Evolutionary conservation across 2,113 vertebrate genomes (phyloP), one percentile per base, ranked within the genome.

Genomic region (Egretta garzetta): DNA sequence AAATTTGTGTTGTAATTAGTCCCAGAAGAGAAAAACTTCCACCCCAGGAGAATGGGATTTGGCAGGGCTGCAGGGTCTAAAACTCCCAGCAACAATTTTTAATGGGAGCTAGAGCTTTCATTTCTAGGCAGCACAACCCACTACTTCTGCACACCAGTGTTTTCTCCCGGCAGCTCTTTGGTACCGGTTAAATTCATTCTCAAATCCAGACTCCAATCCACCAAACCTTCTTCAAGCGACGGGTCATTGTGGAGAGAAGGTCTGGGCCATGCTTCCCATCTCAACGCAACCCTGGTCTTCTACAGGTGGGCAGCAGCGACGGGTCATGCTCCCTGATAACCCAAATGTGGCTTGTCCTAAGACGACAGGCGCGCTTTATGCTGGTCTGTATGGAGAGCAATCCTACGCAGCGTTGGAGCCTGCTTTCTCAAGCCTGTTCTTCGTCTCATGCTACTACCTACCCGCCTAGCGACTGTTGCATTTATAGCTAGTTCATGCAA

Each of bases 181-280:
- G 5, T 2, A 1, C 1, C 3, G 0, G 2, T 2, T 11, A 1
- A 1, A 3, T 8, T 23, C 6, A 0, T 9, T 8, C 24, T 5
- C 63, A 24, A 9, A 62, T 2, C 52, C 77, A 6, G 60, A 5
- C 26, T 8, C 21, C 35, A 4, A 3, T 12, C 37, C 30, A 14
- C 8, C 30, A 23, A 49, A 3, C 15, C 5, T 59, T 10, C 19
- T 3, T 24, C 12, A 0, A 37, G 80, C 0, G 1, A 4, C 8
- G 1, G 17, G 5, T 8, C 1, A 0, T 16, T 4, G 43, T 4
- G 37, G 24, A 9, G 32, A 22, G 32, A 26, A 14, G 68, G 9
- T 17, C 19, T 27, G 33, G 3, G 2, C 5, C 1, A 0, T 0
- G 30, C 32, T 28, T 14, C 0, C 0, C 15, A 28, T 17, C 41